Evolutionary conservation across 1,140 invertebrate genomes (phyloP), one percentile per base, ranked within the genome.

Genomic region (Drosophila mayri): DNA sequence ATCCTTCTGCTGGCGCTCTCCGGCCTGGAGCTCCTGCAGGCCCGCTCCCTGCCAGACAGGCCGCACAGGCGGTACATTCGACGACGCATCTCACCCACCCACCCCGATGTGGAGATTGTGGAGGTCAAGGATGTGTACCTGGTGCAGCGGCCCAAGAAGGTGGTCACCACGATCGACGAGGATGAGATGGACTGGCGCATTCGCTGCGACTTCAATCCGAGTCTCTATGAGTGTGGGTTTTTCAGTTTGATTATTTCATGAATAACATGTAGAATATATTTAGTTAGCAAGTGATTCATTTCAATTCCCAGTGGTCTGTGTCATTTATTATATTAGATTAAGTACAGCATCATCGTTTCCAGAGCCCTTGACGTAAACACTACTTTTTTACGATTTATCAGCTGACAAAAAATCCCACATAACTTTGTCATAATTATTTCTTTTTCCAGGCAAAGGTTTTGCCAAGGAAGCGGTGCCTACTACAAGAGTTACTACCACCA

Each of bases 121-220:
- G 83, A 87, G 68, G 76, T 87, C 44, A 75, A 46, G 12, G 57
- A 82, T 8, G 60, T 87, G 16, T 88, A 58, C 49, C 54, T 38
- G 20, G 38, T 77, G 2, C 38, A 57, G 7, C 79, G 83, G 0
- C 70, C 70, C 54, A 73, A 72, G 54, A 73, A 73, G 67, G 66
- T 73, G 22, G 37, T 72, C 3, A 6, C 16, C 3, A 30, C 14
- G 0, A 25, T 73, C 8, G 38, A 60, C 16, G 67, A 60, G 12
- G 54, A 72, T 22, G 70, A 73, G 12, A n/a, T 72, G 1, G 67
- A 73, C 16, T 50, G 44, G 70, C 67, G 44, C 2, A 50, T 73
- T 4, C 67, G 67, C 20, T 73, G 70, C 16, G 70, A 72, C 52
- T 73, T 73, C 4, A 38, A 73, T 2, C 70, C 70, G 2, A 40